Evolutionary conservation across 2,113 vertebrate species (phyloP), one percentile per base, ranked within the genome.

Genomic region (Pterocles orientalis): DNA sequence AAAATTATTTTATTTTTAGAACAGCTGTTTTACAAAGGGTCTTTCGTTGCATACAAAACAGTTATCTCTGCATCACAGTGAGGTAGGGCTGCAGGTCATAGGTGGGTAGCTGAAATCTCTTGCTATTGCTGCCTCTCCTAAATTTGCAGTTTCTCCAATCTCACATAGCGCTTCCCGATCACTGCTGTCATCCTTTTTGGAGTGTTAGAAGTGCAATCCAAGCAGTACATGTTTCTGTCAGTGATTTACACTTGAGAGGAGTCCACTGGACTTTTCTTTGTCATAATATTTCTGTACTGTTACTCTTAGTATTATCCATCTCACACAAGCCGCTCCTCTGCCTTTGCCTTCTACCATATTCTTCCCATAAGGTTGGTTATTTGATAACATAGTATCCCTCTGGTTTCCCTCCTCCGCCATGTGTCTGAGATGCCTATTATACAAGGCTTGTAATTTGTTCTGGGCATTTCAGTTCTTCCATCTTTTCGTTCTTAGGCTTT

Each of bases 301-400:
- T 92, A 34, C 1, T 1, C 19, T 45, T 81, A 41, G 19, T 53
- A 48, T 80, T 76, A 64, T 28, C 16, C 25, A 47, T 64, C 26
- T 14, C 29, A 43, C 14, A 39, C 8, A 77, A 21, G 14, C 16
- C 3, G 0, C 14, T 83, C 18, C 7, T 13, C n/a, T 76, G 34
- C 25, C 61, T 79, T 70, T 39, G 34, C 10, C 3, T 43, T 6
- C 26, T 76, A 53, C 29, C 6, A 6, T 53, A 54, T 45, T 76
- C 48, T 76, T 50, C 21, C 12, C 1, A 1, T 60, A 36, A 26
- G 17, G 36, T 16, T 77, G 5, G 9, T 58, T 83, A 10, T n/a
- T 62, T 58, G 26, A 34, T 41, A 69, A 36, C 9, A 45, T 1
- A 3, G 1, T 54, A n/a, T 34, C 11, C 1, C 0, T 68, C 48